Evolutionary conservation across 2,113 vertebrate genomes (phyloP).

Genomic region (Phaethornis superciliosus): DNA sequence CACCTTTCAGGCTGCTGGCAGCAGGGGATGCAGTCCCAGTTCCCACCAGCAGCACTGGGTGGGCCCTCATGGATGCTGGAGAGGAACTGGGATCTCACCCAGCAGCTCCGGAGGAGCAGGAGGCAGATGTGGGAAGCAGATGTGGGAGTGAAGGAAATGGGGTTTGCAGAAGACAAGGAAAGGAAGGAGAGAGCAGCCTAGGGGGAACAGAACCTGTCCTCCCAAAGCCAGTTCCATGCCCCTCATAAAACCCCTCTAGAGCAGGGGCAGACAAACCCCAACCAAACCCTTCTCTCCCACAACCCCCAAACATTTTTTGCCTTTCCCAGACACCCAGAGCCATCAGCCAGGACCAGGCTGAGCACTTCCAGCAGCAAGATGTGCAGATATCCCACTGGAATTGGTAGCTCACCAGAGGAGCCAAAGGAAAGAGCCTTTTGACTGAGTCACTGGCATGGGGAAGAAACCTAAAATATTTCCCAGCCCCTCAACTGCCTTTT

Average conservation of each 20-base stretch:
- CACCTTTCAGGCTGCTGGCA: fast-evolving
- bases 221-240: fast-evolving
- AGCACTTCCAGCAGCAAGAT: background rate
- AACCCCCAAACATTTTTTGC: background rate
- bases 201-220: background rate
- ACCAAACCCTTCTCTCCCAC: background rate
- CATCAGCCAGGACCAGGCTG: background rate
- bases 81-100: background rate
- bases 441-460: background rate
- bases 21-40: fast-evolving
- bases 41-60: background rate
- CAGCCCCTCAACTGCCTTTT: background rate
- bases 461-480: background rate
- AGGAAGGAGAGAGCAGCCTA: background rate
- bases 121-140: conserved; percentile 38
- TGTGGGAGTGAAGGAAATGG: background rate
- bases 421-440: background rate
- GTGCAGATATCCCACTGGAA: background rate
- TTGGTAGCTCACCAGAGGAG: fast-evolving
- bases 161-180: background rate
- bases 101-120: background rate
- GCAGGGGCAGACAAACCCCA: background rate
- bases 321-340: background rate
- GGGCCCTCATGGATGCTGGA: no score
- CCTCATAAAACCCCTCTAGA: background rate